Percentiles rank a stretch among this genome's conserved stretches.
Conservation (phyloP, 92 coral and sea anemone species). For the Desmophyllum pertusum region DNA sequence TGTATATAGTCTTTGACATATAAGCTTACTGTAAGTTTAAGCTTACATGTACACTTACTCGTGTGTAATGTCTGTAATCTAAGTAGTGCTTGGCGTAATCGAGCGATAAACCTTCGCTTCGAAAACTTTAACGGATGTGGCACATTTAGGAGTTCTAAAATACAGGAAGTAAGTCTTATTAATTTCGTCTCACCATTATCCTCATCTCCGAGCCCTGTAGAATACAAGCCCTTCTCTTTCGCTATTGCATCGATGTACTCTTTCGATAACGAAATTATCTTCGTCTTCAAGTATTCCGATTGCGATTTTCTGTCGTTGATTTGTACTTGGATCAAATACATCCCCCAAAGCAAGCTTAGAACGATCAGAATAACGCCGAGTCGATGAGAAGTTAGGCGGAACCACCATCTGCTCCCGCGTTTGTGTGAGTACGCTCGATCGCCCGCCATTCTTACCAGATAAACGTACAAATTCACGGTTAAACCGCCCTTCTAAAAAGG, state of each 20-base stretch:
- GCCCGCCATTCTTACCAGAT: constrained; percentile 4
- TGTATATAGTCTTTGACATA: too few relatives aligned
- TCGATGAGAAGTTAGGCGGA: constrained; percentile 70
- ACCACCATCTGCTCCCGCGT: not conserved
- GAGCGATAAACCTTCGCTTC: too few relatives aligned
- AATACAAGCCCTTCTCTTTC: constrained; percentile 66
- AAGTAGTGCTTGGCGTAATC: too few relatives aligned
- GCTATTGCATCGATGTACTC: constrained; percentile 87
- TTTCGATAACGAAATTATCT: constrained; percentile 81
- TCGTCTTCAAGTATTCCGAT: constrained; percentile 69
- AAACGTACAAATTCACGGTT: not conserved
- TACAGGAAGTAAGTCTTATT: not conserved
- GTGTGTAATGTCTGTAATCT: too few relatives aligned
- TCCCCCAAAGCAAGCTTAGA: constrained; percentile 84
- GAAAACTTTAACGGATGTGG: too few relatives aligned
- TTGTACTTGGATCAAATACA: constrained; percentile 81
- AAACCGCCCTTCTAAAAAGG: constrained; percentile 21
- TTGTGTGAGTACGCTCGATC: constrained; percentile 3
- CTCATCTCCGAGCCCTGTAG: not conserved
- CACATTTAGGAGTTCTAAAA: not conserved
- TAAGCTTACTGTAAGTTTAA: too few relatives aligned
- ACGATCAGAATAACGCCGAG: constrained; percentile 65
- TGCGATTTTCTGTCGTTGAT: constrained; percentile 78
- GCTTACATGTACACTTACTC: too few relatives aligned
- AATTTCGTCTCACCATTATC: constrained; percentile 8